Evolutionary conservation across 1,140 invertebrate genomes (phyloP), one percentile per base, ranked within the genome.

Genomic region (Steinernema feltiae): DNA sequence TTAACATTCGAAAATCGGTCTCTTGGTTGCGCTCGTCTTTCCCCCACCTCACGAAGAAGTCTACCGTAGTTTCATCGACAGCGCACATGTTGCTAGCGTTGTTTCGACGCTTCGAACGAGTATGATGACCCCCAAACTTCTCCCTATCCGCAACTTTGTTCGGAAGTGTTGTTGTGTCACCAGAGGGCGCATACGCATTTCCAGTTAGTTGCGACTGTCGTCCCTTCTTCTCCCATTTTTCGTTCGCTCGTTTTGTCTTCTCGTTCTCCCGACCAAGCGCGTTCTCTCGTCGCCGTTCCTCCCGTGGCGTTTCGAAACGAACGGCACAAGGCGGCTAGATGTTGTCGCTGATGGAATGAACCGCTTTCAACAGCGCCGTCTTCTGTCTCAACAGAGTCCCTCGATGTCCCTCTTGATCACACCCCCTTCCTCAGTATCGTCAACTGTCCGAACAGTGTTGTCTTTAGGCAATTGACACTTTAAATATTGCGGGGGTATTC

Each of bases 201-300:
- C 53, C 53, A 63, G 53, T 63, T 63, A 63, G 53, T 63, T 63
- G 53, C 53, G 53, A 63, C 53, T 15, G 53, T 63, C 53, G 53
- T 27, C 24, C 24, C 15, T 21, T 27, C 24, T 63, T 27, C 24
- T 63, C 53, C 24, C 53, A 17, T 27, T 17, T 17, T 63, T 63
- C 24, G 12, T 63, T 12, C 53, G 53, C 24, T 63, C 53, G 53
- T 21, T 63, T 27, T 63, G 53, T 63, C 24, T 63, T 27, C 53
- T 63, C 53, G 15, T 63, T 63, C 53, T 63, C 53, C 12, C 53
- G 53, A 15, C 3, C 24, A 3, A 3, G 2, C 53, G 53, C 24
- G 53, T 12, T 63, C 53, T 63, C 53, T 63, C 53, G 15, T 63
- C 53, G 53, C 7, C 24, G 53, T 63, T 63, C 53, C 15, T 63